These are phyloP conservation scores for Brachymystax lenok DNA, from an alignment of 2,797 vertebrate genomes.

Conservation along the genomic window DNA sequence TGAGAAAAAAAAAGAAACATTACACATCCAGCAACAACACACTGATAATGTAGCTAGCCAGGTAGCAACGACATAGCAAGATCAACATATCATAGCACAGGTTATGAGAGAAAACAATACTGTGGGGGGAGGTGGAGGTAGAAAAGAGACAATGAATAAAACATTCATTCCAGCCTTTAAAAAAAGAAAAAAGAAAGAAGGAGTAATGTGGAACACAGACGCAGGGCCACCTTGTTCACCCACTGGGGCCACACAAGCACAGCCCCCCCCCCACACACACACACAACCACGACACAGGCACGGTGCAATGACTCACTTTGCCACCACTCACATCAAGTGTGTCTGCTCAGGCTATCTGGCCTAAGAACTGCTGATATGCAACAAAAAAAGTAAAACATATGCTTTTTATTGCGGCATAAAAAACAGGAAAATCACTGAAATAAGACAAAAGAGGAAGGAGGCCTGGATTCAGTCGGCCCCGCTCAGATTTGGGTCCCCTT, in stretches of 20 bases:
- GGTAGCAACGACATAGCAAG: conserved; percentile 57
- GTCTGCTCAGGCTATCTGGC: conserved; percentile 99
- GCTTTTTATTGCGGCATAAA: conserved; percentile 74
- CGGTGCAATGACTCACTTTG: conserved; percentile 99
- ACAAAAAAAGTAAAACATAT: conserved; percentile 95
- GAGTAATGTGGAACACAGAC: conserved; percentile 85
- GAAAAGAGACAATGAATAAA: conserved; percentile 64
- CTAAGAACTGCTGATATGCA: conserved; percentile 99
- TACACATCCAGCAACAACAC: conserved; percentile 80
- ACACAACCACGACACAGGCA: conserved; percentile 89
- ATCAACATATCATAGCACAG: conserved; percentile 74
- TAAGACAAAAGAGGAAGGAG: conserved; percentile 72
- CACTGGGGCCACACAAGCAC: conserved; percentile 83
- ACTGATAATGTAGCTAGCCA: conserved; percentile 75
- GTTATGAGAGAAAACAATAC: conserved; percentile 39
- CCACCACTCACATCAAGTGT: conserved; percentile 99
- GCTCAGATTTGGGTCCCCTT: conserved; percentile 38
- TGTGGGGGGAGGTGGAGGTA: conserved; percentile 59
- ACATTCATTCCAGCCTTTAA: conserved; percentile 69
- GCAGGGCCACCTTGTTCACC: conserved; percentile 83
- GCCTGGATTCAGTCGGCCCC: conserved; percentile 69
- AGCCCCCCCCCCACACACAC: too few relatives aligned
- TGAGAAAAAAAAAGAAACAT: conserved; percentile 58
- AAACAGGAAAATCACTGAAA: conserved; percentile 71
- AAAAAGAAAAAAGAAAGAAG: conserved; percentile 64